Evolutionary conservation across 2,888 invertebrate species (phyloP), one percentile per base, ranked within the genome.

Genomic region (Uropetala carovei): DNA sequence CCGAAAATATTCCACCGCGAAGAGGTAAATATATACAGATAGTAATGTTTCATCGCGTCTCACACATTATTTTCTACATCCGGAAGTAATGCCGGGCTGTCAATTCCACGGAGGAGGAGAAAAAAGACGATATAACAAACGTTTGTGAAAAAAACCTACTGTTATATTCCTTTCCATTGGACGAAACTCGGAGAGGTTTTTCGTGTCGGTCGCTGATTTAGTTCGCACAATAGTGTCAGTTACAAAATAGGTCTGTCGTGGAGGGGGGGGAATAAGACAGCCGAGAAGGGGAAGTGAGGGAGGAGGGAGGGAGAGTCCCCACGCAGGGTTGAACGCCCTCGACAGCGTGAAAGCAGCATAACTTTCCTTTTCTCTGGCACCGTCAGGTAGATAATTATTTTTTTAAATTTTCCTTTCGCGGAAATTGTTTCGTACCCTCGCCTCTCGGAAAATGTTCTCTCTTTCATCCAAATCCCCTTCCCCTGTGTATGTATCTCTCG

Each of bases 171-270:
- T 43, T 43, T 43, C 43, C 43, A 43, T 1, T 43, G 43, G 43
- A 13, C 27, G 75, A 10, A 4, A 9, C 13, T n/a, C 11, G 5
- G 64, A 64, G 75, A 27, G 75, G 13, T 75, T 75, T 75, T 75
- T 75, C 14, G 22, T 27, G 68, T 68, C 68, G 68, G 68, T 18
- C 9, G 22, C 75, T 13, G 75, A 75, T 75, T 27, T 75, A 43
- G 75, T 75, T 75, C 27, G 27, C 75, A 75, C 75, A 75, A 75
- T 75, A 75, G 75, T 27, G 27, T 27, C 27, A 27, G 75, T 75
- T 75, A 75, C 75, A 75, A 75, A 75, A 75, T 27, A 75, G 27
- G n/a, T 5, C 1, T 22, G 16, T 43, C 43, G 43, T 43, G 43
- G 43, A 43, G 43, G 43, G 43, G 43, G 18, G 64, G 64, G 64